phyloP scores from a whole-genome alignment of 2,113 vertebrate genomes.

The Trematocara macrostoma region DNA sequence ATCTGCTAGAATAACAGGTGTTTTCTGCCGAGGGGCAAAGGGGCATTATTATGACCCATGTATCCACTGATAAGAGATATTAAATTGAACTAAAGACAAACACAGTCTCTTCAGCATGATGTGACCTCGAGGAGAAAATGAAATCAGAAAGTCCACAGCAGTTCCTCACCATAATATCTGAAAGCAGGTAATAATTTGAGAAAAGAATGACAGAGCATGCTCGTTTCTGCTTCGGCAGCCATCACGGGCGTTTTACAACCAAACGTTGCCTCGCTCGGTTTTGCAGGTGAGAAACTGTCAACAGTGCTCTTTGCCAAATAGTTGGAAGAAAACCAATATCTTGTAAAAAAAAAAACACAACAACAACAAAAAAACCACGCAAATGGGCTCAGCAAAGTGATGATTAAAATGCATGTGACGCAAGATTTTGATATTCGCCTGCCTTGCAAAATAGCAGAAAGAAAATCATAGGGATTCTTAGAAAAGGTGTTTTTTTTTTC shows the following conservation, averaged over 20 bases:
- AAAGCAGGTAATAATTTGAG: not conserved
- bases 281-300: not conserved
- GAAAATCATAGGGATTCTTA: not conserved
- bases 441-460: not conserved
- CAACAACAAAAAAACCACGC: not conserved
- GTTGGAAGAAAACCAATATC: not conserved
- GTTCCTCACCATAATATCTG: not conserved
- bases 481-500: not conserved
- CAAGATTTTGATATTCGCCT: constrained; percentile 5
- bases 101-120: constrained; percentile 6
- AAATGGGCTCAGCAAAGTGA: not conserved
- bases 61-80: constrained; percentile 41
- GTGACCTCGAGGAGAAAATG: constrained; percentile 41
- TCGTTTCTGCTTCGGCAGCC: not conserved
- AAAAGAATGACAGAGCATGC: not conserved
- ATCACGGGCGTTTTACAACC: not conserved
- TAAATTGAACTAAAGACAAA: constrained; percentile 42
- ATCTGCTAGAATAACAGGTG: constrained; percentile 39
- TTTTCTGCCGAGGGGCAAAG: constrained; percentile 10
- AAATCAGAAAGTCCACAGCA: constrained; percentile 1
- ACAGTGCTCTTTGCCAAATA: not conserved
- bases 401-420: constrained; percentile 34
- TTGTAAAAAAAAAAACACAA: not conserved
- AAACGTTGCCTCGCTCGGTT: not conserved
- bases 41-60: constrained; percentile 32